A percentile compares a stretch with the other conserved stretches of the same genome.
Evolutionary conservation across 2,888 invertebrate species (phyloP).

Genomic region (Dioctria rufipes): DNA sequence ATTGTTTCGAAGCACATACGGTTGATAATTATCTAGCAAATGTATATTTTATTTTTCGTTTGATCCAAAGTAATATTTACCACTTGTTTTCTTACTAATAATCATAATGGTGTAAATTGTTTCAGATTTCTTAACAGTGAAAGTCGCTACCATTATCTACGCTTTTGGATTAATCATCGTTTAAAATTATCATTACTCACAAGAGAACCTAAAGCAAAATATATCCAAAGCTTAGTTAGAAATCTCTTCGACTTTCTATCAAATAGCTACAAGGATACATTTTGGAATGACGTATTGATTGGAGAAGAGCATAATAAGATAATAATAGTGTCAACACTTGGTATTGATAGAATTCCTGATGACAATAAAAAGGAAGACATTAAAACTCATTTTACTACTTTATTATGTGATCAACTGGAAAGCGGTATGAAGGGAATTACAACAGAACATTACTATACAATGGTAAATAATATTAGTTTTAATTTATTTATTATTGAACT

Average conservation of each 20-base stretch:
- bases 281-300: not conserved
- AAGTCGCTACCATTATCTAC: conserved; percentile 24
- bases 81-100: not conserved
- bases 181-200: conserved; percentile 19
- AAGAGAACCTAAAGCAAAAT: conserved; percentile 2
- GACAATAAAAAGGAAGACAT: not conserved
- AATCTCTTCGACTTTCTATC: conserved; percentile 20
- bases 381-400: not conserved
- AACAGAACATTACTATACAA: not conserved
- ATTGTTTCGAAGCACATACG: no score
- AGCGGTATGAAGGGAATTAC: not conserved
- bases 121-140: conserved; percentile 29
- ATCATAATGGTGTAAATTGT: not conserved
- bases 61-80: not conserved
- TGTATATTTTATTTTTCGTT: no score
- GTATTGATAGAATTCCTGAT: conserved; percentile 4
- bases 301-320: not conserved
- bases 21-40: no score
- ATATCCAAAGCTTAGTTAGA: conserved; percentile 19
- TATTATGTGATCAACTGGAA: not conserved
- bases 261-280: not conserved
- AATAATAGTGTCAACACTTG: not conserved
- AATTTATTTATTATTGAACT: no score
- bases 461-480: conserved; percentile 2
- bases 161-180: conserved; percentile 6